Conservation (phyloP, 2,888 invertebrate species). For the Alcis repandata region DNA sequence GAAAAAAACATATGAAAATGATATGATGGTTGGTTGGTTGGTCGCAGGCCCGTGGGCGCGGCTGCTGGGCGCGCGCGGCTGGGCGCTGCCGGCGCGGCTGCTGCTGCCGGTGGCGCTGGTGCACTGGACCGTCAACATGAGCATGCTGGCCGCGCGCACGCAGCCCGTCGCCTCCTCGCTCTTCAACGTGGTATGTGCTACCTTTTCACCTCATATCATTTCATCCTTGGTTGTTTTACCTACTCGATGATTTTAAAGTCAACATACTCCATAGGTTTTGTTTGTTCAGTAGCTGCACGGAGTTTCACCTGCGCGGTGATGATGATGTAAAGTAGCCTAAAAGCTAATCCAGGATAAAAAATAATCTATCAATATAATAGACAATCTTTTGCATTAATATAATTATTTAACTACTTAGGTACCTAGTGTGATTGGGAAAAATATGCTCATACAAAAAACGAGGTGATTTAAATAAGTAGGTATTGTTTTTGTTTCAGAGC, state of each 20-base stretch:
- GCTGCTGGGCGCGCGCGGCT: constrained; percentile 41
- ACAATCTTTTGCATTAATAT: too few relatives aligned
- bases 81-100: constrained; percentile 15
- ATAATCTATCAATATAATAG: too few relatives aligned
- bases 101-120: constrained; percentile 21
- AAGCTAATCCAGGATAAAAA: too few relatives aligned
- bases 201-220: neutral
- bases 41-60: constrained; percentile 39
- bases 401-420: too few relatives aligned
- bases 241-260: neutral
- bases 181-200: constrained; percentile 45
- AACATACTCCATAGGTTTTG: neutral
- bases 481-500: constrained; percentile 46
- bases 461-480: too few relatives aligned
- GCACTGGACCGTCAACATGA: constrained; percentile 37
- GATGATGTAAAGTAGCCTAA: too few relatives aligned
- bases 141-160: constrained; percentile 40
- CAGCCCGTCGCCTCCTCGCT: constrained; percentile 33
- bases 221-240: neutral
- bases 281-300: too few relatives aligned
- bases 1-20: too few relatives aligned
- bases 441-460: too few relatives aligned
- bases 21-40: too few relatives aligned
- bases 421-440: too few relatives aligned
- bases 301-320: too few relatives aligned